These are phyloP conservation scores for Apodemus agrarius DNA, from an alignment of 2,797 vertebrate genomes.

Conservation along the genomic window DNA sequence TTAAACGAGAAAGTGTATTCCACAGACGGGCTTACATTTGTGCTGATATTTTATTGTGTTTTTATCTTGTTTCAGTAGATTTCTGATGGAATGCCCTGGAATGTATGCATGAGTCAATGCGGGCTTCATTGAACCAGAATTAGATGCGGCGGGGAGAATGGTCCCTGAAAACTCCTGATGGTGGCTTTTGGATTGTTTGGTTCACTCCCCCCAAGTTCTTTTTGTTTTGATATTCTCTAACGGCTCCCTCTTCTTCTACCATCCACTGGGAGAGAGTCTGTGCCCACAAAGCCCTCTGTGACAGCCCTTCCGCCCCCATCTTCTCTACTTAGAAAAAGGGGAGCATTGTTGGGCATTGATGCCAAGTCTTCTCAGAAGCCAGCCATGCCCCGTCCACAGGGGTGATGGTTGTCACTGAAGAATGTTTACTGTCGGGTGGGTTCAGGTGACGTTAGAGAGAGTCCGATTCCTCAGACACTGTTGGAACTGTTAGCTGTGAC, in stretches of 20 bases:
- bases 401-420: not conserved
- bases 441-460: not conserved
- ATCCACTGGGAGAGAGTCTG: not conserved
- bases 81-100: not conserved
- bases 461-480: not conserved
- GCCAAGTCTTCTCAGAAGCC: not conserved
- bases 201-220: too few relatives aligned
- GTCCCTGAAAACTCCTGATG: not conserved
- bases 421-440: not conserved
- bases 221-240: not conserved
- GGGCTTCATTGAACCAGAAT: constrained; percentile 1
- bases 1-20: not conserved
- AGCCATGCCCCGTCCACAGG: not conserved
- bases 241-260: not conserved
- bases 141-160: not conserved
- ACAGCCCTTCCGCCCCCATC: not conserved
- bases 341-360: not conserved
- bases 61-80: not conserved
- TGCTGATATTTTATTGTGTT: not conserved
- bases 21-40: not conserved
- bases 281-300: constrained; percentile 26
- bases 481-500: not conserved
- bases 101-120: not conserved
- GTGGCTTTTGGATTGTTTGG: not conserved
- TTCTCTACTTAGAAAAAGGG: not conserved